Percentiles rank a stretch among this genome's conserved stretches.
Conservation (phyloP, 2,113 vertebrate species). For the Bubo scandiacus region DNA sequence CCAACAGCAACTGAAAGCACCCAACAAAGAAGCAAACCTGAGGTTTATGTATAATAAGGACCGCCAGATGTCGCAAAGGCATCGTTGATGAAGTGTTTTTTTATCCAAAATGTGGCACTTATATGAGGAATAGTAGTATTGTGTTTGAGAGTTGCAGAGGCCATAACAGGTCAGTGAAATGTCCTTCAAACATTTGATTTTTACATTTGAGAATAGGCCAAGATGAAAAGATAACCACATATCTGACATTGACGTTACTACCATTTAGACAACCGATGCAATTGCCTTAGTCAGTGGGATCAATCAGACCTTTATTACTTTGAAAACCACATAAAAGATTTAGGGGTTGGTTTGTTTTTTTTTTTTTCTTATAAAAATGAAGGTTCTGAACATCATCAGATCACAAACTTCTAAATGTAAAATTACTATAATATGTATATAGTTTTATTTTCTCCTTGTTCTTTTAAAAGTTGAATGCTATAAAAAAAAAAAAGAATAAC, state of each 20-base stretch:
- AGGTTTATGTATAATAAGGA: constrained; percentile 81
- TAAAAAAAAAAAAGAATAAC: constrained; percentile 54
- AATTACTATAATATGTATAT: not conserved
- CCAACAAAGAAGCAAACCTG: constrained; percentile 64
- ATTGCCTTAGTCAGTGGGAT: constrained; percentile 78
- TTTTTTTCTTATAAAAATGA: constrained; percentile 45
- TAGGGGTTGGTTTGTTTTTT: constrained; percentile 12
- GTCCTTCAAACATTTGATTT: constrained; percentile 98
- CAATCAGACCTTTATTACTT: constrained; percentile 73
- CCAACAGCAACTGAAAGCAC: not conserved
- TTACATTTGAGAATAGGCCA: constrained; percentile 88
- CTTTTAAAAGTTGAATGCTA: not conserved
- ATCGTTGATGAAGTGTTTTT: constrained; percentile 84
- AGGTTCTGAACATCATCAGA: not conserved
- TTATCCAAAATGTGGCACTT: constrained; percentile 84
- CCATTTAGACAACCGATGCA: constrained; percentile 82
- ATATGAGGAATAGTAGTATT: constrained; percentile 78
- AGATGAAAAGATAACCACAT: constrained; percentile 88
- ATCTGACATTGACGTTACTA: constrained; percentile 87
- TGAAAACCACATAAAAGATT: constrained; percentile 57
- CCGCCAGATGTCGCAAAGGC: constrained; percentile 99
- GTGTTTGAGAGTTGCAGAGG: constrained; percentile 84
- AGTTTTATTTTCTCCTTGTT: constrained; percentile 9
- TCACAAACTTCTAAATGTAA: not conserved
- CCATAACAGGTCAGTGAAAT: constrained; percentile 96